Evolutionary conservation across 2,888 invertebrate genomes (phyloP).

Genomic region (Geotrupes spiniger): DNA sequence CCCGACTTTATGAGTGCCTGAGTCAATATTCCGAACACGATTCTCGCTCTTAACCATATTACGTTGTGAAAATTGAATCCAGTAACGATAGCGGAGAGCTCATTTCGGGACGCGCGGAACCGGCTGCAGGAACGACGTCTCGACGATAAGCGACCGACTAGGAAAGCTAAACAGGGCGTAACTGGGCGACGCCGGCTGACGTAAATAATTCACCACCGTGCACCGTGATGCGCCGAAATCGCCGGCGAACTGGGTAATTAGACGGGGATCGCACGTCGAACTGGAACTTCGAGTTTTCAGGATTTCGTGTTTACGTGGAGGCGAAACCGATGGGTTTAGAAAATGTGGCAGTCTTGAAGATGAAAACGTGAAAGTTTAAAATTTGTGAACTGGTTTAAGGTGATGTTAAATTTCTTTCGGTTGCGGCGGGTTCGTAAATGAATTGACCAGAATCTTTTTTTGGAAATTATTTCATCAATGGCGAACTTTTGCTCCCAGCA

Average conservation of each 20-base stretch:
- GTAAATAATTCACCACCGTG: not conserved
- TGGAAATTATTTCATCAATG: no score
- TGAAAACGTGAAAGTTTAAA: no score
- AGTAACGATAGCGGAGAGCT: slow-evolving; percentile 43
- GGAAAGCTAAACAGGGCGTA: slow-evolving; percentile 35
- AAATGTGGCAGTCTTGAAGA: no score
- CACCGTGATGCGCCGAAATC: not conserved
- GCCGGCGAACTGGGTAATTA: not conserved
- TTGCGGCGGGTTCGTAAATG: no score
- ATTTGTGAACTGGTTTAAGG: no score
- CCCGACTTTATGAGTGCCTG: slow-evolving; percentile 43
- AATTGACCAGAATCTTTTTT: no score
- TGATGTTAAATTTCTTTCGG: no score
- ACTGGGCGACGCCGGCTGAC: slow-evolving; percentile 2
- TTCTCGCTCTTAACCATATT: slow-evolving; percentile 48
- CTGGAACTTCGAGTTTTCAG: no score
- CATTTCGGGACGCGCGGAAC: slow-evolving; percentile 32
- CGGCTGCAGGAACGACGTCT: slow-evolving; percentile 1
- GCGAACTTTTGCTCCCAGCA: no score
- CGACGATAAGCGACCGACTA: slow-evolving; percentile 31
- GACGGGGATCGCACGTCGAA: no score
- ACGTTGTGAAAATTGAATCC: slow-evolving; percentile 49
- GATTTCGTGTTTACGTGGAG: no score
- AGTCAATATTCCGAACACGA: slow-evolving; percentile 49
- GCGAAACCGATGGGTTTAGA: no score